These are phyloP conservation scores for Tragelaphus scriptus DNA, from an alignment of 2,113 vertebrate species.

Conservation along the genomic window DNA sequence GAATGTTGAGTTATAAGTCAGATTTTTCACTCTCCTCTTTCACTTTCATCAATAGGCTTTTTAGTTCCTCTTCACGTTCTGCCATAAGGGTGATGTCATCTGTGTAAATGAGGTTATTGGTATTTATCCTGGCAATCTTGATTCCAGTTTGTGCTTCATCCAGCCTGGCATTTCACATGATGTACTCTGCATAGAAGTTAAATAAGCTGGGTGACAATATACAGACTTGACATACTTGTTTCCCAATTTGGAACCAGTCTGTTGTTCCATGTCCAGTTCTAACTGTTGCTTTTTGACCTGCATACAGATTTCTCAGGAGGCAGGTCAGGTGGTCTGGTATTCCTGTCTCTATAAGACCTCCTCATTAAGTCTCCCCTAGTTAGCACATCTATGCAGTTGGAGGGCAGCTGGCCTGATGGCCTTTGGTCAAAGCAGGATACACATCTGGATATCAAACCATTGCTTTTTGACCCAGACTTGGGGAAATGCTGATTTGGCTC, in stretches of 20 bases:
- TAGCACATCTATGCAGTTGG: rapidly evolving
- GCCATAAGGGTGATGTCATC: neutral
- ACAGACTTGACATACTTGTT: neutral
- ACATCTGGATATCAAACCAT: neutral
- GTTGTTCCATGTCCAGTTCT: neutral
- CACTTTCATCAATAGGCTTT: neutral
- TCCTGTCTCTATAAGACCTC: rapidly evolving
- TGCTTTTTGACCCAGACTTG: neutral
- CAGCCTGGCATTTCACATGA: neutral
- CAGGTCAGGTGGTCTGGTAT: neutral
- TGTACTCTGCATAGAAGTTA: neutral
- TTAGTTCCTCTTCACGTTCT: neutral
- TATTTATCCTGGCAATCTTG: neutral
- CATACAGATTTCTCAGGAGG: neutral
- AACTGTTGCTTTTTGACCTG: neutral
- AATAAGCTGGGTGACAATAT: neutral
- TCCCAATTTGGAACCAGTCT: neutral
- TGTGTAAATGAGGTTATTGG: neutral
- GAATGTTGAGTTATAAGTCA: neutral
- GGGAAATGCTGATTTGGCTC: neutral
- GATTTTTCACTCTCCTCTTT: neutral
- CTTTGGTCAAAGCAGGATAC: neutral
- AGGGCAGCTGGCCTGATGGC: neutral
- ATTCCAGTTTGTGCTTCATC: neutral
- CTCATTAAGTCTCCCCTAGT: neutral